These are phyloP conservation scores for Anniella stebbinsi DNA, from an alignment of 2,797 vertebrate genomes.

Conservation along the genomic window DNA sequence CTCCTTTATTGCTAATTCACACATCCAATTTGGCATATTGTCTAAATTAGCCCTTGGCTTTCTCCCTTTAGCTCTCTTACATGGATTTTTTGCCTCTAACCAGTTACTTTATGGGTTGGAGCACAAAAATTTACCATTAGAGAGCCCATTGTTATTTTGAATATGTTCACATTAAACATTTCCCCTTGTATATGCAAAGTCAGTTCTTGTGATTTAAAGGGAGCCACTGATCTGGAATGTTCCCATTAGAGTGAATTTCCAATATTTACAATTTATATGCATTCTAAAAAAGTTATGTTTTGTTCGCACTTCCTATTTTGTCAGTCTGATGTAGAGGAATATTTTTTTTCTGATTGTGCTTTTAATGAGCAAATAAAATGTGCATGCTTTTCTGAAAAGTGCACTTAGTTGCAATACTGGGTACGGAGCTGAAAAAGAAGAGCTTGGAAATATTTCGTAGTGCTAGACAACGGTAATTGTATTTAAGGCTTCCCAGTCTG, in stretches of 20 bases:
- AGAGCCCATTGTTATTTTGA: neutral
- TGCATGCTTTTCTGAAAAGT: neutral
- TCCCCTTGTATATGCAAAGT: neutral
- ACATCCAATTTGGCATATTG: neutral
- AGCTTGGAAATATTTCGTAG: constrained; percentile 14
- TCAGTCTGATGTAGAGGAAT: neutral
- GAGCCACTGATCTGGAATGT: neutral
- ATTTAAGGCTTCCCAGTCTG: constrained; percentile 12
- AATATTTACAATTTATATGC: constrained; percentile 8
- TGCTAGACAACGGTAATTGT: neutral
- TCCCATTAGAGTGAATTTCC: constrained; percentile 8
- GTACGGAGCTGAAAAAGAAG: neutral
- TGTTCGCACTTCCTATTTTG: neutral
- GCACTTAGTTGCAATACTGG: neutral
- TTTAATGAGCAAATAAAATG: constrained; percentile 18
- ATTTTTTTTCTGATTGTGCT: neutral
- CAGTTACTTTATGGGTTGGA: neutral
- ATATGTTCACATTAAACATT: neutral
- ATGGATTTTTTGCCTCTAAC: neutral
- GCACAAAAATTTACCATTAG: neutral
- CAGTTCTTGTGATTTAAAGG: neutral
- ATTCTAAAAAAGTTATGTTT: constrained; percentile 20
- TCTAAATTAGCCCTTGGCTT: neutral
- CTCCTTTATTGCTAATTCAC: neutral
- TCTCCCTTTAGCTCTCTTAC: neutral